These are phyloP conservation scores for Leuciscus idus DNA, from an alignment of 2,113 vertebrate genomes.

Conservation along the genomic window DNA sequence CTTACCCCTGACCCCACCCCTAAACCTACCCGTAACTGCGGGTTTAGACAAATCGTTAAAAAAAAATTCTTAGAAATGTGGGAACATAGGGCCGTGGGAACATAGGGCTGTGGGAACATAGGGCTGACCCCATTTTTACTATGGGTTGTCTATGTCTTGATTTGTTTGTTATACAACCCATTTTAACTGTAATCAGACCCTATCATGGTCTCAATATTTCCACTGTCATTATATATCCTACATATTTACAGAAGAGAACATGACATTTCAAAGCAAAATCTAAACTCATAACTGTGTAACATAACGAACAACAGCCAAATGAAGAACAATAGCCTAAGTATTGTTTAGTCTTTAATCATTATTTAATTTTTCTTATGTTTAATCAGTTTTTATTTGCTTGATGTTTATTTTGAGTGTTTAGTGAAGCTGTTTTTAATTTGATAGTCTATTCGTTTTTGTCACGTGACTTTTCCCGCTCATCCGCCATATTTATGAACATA, in stretches of 20 bases:
- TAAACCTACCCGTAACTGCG: too few relatives aligned
- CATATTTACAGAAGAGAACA: neutral
- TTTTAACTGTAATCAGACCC: neutral
- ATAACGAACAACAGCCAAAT: neutral
- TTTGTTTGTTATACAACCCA: neutral
- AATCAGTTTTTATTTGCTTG: neutral
- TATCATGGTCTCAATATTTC: neutral
- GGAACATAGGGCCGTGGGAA: too few relatives aligned
- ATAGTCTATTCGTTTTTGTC: neutral
- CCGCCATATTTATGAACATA: neutral
- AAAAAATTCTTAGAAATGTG: too few relatives aligned
- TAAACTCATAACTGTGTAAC: neutral
- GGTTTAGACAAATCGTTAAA: too few relatives aligned
- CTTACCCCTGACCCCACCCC: too few relatives aligned
- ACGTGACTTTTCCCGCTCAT: neutral
- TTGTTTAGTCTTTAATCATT: neutral
- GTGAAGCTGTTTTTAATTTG: neutral
- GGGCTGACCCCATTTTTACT: too few relatives aligned
- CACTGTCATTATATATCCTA: neutral
- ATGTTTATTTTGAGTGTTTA: neutral
- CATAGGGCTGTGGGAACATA: too few relatives aligned
- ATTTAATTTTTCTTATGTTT: neutral
- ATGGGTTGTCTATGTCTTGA: neutral
- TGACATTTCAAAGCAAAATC: neutral
- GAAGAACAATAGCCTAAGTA: neutral